Evolutionary conservation across 2,797 vertebrate species (phyloP).

Genomic region (Nannoperca obscura): DNA sequence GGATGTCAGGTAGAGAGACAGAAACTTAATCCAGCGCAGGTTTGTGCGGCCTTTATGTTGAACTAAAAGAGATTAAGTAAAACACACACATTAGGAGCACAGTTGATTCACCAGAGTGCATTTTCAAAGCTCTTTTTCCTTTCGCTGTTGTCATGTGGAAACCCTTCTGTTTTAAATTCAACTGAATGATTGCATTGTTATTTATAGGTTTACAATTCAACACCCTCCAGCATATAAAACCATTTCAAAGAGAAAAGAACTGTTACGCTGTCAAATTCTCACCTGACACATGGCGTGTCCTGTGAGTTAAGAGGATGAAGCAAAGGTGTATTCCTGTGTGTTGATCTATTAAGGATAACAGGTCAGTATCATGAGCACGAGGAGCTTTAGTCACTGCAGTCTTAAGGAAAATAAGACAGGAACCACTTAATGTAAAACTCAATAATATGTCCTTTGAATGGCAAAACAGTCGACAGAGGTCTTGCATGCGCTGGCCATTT

Average conservation of each 20-base stretch:
- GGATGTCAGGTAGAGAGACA: slow-evolving; percentile 19
- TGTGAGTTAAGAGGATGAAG: slow-evolving; percentile 11
- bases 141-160: slow-evolving; percentile 31
- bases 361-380: slow-evolving; percentile 51
- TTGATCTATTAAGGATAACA: slow-evolving; percentile 56
- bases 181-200: slow-evolving; percentile 18
- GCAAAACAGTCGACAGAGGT: slow-evolving; percentile 46
- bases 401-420: slow-evolving; percentile 76
- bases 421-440: slow-evolving; percentile 59
- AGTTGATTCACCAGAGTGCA: slow-evolving; percentile 11
- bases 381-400: slow-evolving; percentile 58
- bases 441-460: slow-evolving; percentile 76
- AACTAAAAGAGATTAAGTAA: slow-evolving; percentile 23
- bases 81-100: slow-evolving; percentile 18
- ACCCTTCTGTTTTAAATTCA: slow-evolving; percentile 36
- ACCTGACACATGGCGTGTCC: slow-evolving; percentile 21
- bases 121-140: slow-evolving; percentile 40
- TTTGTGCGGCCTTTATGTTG: slow-evolving; percentile 17
- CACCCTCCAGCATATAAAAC: neutral
- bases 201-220: slow-evolving; percentile 17
- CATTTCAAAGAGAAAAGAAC: slow-evolving; percentile 36
- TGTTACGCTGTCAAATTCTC: neutral
- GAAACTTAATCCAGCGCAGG: slow-evolving; percentile 18
- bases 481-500: slow-evolving; percentile 33
- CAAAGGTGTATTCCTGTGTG: slow-evolving; percentile 32